A percentile compares a stretch with the other conserved stretches of the same genome.
phyloP scores from a whole-genome alignment of 2,113 vertebrate genomes.

The Actinemys pallida region DNA sequence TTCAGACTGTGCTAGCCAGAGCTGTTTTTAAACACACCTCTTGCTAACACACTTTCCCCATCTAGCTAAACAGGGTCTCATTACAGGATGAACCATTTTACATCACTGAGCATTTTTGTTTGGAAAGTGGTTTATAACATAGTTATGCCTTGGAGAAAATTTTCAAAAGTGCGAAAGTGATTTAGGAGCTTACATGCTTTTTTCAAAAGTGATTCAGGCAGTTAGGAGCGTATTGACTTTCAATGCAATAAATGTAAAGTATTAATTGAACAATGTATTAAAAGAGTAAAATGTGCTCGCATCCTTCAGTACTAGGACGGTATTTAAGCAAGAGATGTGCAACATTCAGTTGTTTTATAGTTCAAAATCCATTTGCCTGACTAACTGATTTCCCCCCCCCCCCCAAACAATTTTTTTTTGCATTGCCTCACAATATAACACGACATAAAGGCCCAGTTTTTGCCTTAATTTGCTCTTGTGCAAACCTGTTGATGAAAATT shows the following conservation, averaged over 20 bases:
- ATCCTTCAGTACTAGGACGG: not conserved
- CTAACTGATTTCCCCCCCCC: not conserved
- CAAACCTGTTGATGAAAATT: not conserved
- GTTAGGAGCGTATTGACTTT: not conserved
- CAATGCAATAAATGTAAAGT: not conserved
- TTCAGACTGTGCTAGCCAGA: not conserved
- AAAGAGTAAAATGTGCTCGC: not conserved
- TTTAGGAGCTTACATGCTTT: not conserved
- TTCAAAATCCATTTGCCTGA: not conserved
- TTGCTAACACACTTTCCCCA: not conserved
- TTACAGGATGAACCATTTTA: not conserved
- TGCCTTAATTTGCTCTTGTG: not conserved
- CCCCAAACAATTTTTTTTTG: not conserved
- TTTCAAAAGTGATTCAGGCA: not conserved
- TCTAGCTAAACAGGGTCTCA: not conserved
- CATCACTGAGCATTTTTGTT: not conserved
- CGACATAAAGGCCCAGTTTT: not conserved
- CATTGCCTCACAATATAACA: not conserved
- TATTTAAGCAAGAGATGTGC: not conserved
- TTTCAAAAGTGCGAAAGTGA: not conserved
- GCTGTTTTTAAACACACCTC: not conserved
- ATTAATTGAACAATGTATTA: not conserved
- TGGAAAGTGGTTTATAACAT: not conserved
- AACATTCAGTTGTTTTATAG: not conserved
- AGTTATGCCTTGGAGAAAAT: not conserved